Percentiles rank a stretch among this genome's conserved stretches.
These are phyloP conservation scores for Salpingus planirostris DNA, from an alignment of 2,888 invertebrate genomes.

Conservation along the genomic window DNA sequence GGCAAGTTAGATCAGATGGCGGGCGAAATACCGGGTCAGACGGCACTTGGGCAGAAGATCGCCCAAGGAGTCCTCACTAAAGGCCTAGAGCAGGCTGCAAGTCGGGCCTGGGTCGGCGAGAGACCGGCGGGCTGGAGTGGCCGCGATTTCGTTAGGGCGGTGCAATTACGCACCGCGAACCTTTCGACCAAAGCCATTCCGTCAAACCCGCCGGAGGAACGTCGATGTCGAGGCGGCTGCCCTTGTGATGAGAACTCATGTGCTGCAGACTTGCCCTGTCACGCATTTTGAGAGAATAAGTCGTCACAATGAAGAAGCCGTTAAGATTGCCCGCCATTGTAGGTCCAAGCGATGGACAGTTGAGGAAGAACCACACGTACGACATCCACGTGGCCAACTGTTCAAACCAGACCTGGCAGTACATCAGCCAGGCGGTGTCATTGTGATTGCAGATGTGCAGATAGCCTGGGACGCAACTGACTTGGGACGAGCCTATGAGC, in stretches of 20 bases:
- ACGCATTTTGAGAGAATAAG: constrained; percentile 15
- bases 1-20: constrained; percentile 2
- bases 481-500: not conserved
- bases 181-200: constrained; percentile 19
- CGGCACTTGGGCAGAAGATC: constrained; percentile 5
- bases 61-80: constrained; percentile 5
- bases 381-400: constrained; percentile 5
- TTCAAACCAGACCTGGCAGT: constrained; percentile 16
- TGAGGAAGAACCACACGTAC: constrained; percentile 11
- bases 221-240: constrained; percentile 20
- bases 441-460: constrained; percentile 3
- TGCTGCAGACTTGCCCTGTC: constrained; percentile 17
- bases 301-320: constrained; percentile 8
- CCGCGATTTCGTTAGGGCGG: constrained; percentile 17
- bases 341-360: constrained; percentile 3
- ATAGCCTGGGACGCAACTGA: constrained; percentile 2
- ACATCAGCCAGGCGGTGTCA: constrained; percentile 10
- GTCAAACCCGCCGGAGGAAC: constrained; percentile 14
- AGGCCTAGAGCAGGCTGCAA: constrained; percentile 7
- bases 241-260: constrained; percentile 13
- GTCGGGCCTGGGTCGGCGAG: constrained; percentile 5
- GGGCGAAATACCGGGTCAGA: constrained; percentile 4
- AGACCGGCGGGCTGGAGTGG: constrained; percentile 19
- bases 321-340: constrained; percentile 3
- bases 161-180: constrained; percentile 18